Evolutionary conservation across 2,797 vertebrate genomes (phyloP).

Genomic region (Anabacerthia variegaticeps): DNA sequence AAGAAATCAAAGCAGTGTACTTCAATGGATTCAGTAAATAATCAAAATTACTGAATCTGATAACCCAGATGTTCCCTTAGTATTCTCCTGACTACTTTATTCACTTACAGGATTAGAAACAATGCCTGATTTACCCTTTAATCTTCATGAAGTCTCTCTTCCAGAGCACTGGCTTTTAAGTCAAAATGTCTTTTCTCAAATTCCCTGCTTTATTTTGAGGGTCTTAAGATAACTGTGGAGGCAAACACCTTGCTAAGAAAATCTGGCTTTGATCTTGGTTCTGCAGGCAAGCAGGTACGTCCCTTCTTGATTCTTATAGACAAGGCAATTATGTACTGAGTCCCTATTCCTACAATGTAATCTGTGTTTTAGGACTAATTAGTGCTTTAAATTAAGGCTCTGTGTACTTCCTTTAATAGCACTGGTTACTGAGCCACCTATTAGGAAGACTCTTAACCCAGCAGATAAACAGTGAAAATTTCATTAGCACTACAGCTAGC

Average conservation of each 20-base stretch:
- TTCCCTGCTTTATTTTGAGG: not conserved
- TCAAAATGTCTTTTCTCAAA: not conserved
- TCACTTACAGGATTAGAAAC: not conserved
- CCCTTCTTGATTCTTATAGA: not conserved
- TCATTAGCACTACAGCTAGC: not conserved
- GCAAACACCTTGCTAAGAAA: not conserved
- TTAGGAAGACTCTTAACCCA: not conserved
- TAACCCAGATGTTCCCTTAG: not conserved
- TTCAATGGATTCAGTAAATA: not conserved
- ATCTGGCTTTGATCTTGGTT: not conserved
- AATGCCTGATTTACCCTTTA: not conserved
- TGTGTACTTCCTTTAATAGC: not conserved
- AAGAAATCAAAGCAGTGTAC: not conserved
- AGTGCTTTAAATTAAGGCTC: constrained; percentile 1
- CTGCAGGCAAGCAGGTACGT: not conserved
- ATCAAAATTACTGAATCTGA: not conserved
- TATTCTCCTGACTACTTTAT: not conserved
- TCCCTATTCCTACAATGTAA: not conserved
- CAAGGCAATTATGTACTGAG: not conserved
- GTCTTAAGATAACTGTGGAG: not conserved
- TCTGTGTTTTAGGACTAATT: constrained; percentile 3
- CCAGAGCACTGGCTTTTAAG: not conserved
- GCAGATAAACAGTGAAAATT: not conserved
- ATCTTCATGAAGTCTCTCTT: not conserved
- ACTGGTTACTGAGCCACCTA: not conserved